A percentile compares a stretch with the other conserved stretches of the same genome.
Evolutionary conservation across 2,888 invertebrate genomes (phyloP).

Genomic region (Octonoba sinensis): DNA sequence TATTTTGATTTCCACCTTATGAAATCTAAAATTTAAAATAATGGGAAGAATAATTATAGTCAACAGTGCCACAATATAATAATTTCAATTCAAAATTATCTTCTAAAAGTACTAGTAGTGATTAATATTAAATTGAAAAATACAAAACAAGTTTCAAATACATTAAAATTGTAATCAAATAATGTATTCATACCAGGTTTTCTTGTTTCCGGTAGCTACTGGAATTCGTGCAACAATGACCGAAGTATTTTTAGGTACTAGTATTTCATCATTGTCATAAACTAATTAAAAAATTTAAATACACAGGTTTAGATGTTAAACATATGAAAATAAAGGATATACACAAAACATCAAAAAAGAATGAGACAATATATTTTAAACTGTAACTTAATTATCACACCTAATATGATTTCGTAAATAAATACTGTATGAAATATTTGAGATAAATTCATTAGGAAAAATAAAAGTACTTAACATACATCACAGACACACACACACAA

Average conservation of each 20-base stretch:
- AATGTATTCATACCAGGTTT: conserved; percentile 69
- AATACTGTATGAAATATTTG: no score
- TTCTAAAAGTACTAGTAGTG: conserved; percentile 1
- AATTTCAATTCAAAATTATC: background rate
- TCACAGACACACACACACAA: no score
- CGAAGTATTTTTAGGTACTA: conserved; percentile 98
- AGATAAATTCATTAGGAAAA: no score
- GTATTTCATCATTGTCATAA: conserved; percentile 88
- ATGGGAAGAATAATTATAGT: background rate
- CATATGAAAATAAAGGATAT: background rate
- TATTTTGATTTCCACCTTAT: no score
- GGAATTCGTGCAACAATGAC: conserved; percentile 95
- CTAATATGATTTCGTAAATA: no score
- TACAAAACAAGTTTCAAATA: background rate
- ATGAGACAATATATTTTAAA: no score
- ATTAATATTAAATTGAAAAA: background rate
- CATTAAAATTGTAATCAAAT: background rate
- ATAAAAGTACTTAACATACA: no score
- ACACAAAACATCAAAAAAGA: background rate
- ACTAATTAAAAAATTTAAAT: conserved; percentile 75
- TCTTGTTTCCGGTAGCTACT: conserved; percentile 80
- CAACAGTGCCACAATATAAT: background rate
- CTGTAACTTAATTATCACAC: no score
- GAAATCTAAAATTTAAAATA: background rate
- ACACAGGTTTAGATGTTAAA: no score